Conservation (phyloP, 2,797 vertebrate species). For the Coluber constrictor region DNA sequence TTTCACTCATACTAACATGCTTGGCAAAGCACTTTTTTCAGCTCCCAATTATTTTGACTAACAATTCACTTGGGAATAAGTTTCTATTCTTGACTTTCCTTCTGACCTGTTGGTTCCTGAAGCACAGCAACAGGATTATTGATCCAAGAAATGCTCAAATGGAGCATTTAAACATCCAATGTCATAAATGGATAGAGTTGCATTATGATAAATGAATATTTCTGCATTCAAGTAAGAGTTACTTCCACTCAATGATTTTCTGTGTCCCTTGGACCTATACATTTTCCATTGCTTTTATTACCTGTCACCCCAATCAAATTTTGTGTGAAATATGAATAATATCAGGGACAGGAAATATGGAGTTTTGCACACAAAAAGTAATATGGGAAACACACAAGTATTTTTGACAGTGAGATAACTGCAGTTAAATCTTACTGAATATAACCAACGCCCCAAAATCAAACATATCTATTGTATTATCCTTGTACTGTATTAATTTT, state of each 20-base stretch:
- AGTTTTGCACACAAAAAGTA: no score
- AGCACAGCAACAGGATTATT: not conserved
- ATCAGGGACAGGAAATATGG: not conserved
- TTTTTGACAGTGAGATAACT: no score
- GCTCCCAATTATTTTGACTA: not conserved
- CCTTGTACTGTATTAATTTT: no score
- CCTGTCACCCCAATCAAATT: not conserved
- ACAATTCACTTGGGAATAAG: not conserved
- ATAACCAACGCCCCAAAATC: no score
- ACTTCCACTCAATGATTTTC: no score
- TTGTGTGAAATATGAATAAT: not conserved
- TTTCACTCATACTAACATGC: not conserved
- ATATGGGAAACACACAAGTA: no score
- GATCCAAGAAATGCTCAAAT: not conserved
- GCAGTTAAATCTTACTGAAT: no score
- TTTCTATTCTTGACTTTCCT: not conserved
- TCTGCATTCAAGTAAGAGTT: no score
- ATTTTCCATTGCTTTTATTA: not conserved
- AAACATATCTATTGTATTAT: no score
- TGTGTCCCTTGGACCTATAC: no score
- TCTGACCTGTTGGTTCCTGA: not conserved
- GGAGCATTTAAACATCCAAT: not conserved
- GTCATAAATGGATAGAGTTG: no score
- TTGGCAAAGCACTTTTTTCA: not conserved
- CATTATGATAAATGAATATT: no score